These are phyloP conservation scores for Apamea crenata DNA, from an alignment of 2,888 invertebrate species.

Conservation along the genomic window DNA sequence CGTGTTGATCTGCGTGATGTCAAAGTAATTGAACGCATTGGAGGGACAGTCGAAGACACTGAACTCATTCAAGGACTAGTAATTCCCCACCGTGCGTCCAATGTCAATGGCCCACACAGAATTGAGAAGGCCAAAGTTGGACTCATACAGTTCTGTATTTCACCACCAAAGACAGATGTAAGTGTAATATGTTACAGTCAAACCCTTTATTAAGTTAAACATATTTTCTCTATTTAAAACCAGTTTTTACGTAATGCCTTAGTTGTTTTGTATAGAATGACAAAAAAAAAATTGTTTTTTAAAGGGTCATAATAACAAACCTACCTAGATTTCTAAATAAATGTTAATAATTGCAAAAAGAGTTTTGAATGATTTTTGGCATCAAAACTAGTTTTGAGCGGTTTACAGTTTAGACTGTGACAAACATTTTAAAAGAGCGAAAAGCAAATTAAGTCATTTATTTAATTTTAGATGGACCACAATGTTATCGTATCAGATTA, in stretches of 20 bases:
- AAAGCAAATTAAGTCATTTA: not conserved
- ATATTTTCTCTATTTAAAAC: not conserved
- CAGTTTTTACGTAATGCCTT: not conserved
- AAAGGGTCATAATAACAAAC: not conserved
- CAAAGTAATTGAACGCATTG: conserved; percentile 98
- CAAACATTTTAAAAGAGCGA: not conserved
- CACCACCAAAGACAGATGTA: conserved; percentile 99
- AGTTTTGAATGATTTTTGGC: not conserved
- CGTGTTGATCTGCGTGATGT: conserved; percentile 98
- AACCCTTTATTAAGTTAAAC: not conserved
- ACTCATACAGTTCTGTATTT: conserved; percentile 99
- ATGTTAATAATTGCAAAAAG: not conserved
- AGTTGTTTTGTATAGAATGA: too few species aligned
- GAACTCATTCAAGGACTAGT: conserved; percentile 98
- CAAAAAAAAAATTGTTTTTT: not conserved
- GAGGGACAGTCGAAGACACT: conserved; percentile 99
- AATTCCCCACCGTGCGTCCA: conserved; percentile 96
- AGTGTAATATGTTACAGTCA: conserved; percentile 76
- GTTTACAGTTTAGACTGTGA: not conserved
- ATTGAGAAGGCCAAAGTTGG: conserved; percentile 99
- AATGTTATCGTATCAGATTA: conserved; percentile 99
- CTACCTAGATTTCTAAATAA: not conserved
- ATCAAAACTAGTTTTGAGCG: not conserved
- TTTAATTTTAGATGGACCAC: conserved; percentile 95
- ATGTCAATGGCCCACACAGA: conserved; percentile 97